A percentile compares a stretch with the other conserved stretches of the same genome.
These are phyloP conservation scores for Ptilonorhynchus violaceus DNA, from an alignment of 2,113 vertebrate species.

Conservation along the genomic window DNA sequence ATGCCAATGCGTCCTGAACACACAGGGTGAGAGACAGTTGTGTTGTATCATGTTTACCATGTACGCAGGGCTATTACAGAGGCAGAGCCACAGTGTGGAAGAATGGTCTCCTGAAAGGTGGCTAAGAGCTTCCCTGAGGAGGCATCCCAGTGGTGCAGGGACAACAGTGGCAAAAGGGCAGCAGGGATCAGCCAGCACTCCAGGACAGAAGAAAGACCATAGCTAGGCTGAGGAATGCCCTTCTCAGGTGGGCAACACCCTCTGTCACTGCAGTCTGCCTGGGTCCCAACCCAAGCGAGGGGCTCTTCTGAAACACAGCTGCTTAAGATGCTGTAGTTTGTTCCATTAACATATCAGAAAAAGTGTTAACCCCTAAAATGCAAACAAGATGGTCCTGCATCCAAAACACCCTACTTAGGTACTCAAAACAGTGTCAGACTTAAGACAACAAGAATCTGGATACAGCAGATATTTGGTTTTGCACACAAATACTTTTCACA, in stretches of 20 bases:
- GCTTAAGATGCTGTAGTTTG: neutral
- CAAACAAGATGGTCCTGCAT: neutral
- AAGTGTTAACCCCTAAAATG: neutral
- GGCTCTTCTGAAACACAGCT: neutral
- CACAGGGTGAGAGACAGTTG: neutral
- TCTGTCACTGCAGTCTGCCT: neutral
- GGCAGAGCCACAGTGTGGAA: neutral
- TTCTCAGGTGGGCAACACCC: neutral
- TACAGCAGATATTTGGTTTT: neutral
- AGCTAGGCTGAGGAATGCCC: neutral
- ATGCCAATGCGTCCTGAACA: neutral
- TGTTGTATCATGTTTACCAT: neutral
- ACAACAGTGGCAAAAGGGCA: neutral
- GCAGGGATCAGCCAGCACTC: neutral
- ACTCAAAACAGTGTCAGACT: neutral
- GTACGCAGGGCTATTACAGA: neutral
- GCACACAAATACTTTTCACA: neutral
- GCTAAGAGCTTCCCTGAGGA: neutral
- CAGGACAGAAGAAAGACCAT: neutral
- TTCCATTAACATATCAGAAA: neutral
- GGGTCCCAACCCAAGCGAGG: neutral
- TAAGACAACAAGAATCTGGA: fast-evolving
- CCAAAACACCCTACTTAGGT: neutral
- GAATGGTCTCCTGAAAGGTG: neutral
- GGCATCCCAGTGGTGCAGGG: neutral